Evolutionary conservation across 1,140 invertebrate genomes (phyloP).

Genomic region (Paralvinella palmiformis): DNA sequence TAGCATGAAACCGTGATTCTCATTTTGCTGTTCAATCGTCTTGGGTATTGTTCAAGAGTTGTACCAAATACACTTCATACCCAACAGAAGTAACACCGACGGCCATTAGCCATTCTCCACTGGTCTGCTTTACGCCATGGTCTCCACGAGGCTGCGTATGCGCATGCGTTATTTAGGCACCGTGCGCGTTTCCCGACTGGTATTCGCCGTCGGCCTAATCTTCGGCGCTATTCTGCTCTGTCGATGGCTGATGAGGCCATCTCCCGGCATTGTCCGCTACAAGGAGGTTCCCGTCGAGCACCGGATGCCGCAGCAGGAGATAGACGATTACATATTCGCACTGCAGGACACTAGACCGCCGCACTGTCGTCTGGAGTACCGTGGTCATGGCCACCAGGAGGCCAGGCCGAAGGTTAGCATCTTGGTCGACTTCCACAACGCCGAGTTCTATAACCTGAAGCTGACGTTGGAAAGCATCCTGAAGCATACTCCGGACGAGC

Average conservation of each 20-base stretch:
- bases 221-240: not conserved
- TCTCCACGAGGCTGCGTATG: not conserved
- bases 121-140: too few relatives aligned
- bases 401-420: slow-evolving; percentile 4
- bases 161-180: not conserved
- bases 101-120: too few relatives aligned
- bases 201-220: not conserved
- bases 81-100: too few relatives aligned
- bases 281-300: not conserved
- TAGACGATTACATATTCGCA: not conserved
- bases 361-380: slow-evolving; percentile 1
- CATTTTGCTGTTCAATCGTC: too few relatives aligned
- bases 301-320: slow-evolving; percentile 14
- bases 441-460: slow-evolving; percentile 16
- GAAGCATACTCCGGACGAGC: slow-evolving; percentile 15
- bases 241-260: not conserved
- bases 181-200: not conserved
- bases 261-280: not conserved
- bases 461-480: slow-evolving; percentile 16
- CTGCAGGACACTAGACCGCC: slow-evolving; percentile 14
- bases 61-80: too few relatives aligned
- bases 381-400: slow-evolving; percentile 4
- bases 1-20: too few relatives aligned
- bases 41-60: too few relatives aligned
- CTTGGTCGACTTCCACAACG: slow-evolving; percentile 12